These are phyloP conservation scores for Ametastegia equiseti DNA, from an alignment of 2,888 invertebrate species.

Conservation along the genomic window DNA sequence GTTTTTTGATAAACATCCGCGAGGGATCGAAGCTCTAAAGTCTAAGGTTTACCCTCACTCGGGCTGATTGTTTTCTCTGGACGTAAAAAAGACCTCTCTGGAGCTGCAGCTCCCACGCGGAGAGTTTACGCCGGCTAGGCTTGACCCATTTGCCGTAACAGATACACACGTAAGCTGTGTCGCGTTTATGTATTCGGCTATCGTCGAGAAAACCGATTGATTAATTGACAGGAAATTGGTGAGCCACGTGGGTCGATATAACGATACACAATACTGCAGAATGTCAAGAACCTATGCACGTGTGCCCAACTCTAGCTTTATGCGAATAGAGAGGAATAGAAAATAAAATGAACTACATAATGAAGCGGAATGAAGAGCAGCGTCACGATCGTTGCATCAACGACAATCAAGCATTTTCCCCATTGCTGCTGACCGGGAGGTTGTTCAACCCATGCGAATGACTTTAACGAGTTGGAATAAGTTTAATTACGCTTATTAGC, in stretches of 20 bases:
- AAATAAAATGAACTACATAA: not conserved
- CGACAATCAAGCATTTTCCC: not conserved
- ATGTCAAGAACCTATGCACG: no score
- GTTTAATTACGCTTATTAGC: constrained; percentile 74
- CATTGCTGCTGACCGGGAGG: constrained; percentile 50
- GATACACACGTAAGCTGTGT: not conserved
- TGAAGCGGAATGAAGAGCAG: no score
- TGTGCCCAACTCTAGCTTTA: not conserved
- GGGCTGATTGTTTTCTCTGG: constrained; percentile 40
- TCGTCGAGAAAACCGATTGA: not conserved
- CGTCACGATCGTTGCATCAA: not conserved
- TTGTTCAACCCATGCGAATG: constrained; percentile 72
- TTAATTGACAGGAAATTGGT: constrained; percentile 27
- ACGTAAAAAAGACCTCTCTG: constrained; percentile 12
- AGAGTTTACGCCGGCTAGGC: not conserved
- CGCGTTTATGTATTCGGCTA: constrained; percentile 10
- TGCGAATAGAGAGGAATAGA: not conserved
- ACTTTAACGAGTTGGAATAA: constrained; percentile 75
- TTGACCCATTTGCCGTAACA: constrained; percentile 37
- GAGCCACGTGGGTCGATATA: not conserved
- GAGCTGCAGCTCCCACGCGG: constrained; percentile 23
- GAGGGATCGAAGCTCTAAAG: not conserved
- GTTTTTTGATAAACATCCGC: not conserved
- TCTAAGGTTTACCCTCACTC: not conserved
- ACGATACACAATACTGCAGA: not conserved